phyloP scores from a whole-genome alignment of 1,140 invertebrate species.

The Atta texana region DNA sequence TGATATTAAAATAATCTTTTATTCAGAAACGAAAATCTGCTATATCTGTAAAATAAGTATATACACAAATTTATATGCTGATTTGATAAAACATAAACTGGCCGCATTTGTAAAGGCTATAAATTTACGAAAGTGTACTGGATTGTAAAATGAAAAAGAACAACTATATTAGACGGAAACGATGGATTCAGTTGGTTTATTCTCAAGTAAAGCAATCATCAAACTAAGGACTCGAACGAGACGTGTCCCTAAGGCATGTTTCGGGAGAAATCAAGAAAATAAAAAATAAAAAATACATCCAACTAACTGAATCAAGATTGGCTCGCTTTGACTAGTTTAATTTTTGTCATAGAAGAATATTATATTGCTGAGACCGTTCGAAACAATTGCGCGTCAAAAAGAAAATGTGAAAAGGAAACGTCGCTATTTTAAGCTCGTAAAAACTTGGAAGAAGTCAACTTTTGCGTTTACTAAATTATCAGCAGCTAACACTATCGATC shows the following conservation, averaged over 20 bases:
- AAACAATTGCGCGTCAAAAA: background rate
- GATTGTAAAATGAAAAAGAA: constrained; percentile 23
- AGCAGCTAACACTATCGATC: background rate
- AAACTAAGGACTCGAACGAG: background rate
- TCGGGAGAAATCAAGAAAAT: constrained; percentile 39
- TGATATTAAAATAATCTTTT: background rate
- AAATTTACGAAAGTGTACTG: constrained; percentile 7
- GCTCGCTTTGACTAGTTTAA: background rate
- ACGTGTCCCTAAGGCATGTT: background rate
- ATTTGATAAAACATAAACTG: background rate
- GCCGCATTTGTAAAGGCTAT: background rate
- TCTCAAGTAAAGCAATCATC: constrained; percentile 24
- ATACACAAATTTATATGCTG: background rate
- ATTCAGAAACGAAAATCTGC: background rate
- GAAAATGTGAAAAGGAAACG: background rate
- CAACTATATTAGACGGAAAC: constrained; percentile 13
- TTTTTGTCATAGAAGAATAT: constrained; percentile 32
- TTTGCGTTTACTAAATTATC: background rate
- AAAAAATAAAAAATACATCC: constrained; percentile 29
- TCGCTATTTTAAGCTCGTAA: background rate
- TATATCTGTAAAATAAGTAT: background rate
- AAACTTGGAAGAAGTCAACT: background rate
- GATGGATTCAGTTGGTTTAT: constrained; percentile 1
- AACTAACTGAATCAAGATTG: constrained; percentile 49
- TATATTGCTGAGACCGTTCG: background rate